Conservation (phyloP, 2,888 invertebrate species). For the Venusia cambrica region DNA sequence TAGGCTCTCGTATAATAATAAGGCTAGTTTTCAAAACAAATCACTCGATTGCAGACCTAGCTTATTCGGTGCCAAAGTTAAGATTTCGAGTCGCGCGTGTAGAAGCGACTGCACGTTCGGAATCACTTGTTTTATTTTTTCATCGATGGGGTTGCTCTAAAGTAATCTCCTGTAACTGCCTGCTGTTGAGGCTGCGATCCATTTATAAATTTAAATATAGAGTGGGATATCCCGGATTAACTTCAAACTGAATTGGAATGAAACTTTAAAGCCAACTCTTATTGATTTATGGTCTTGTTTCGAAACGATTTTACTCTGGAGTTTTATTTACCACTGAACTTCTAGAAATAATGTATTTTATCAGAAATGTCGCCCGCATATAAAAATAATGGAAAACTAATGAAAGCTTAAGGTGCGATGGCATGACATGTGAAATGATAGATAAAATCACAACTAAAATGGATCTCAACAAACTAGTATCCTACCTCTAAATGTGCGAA, state of each 20-base stretch:
- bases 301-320: too few species aligned
- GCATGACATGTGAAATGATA: too few species aligned
- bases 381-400: too few species aligned
- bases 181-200: conserved; percentile 2
- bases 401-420: too few species aligned
- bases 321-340: too few species aligned
- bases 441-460: too few species aligned
- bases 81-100: conserved; percentile 26
- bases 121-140: conserved; percentile 22
- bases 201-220: conserved; percentile 12
- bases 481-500: too few species aligned
- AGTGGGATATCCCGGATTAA: conserved; percentile 6
- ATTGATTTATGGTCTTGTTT: conserved; percentile 11
- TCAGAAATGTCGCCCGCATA: too few species aligned
- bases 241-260: conserved; percentile 8
- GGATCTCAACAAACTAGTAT: too few species aligned
- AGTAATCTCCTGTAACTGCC: conserved; percentile 10
- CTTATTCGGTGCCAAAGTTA: conserved; percentile 15
- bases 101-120: conserved; percentile 17
- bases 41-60: conserved; percentile 20
- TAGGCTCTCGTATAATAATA: too few species aligned
- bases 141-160: conserved; percentile 11
- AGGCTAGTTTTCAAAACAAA: conserved; percentile 6
- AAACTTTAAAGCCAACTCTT: conserved; percentile 3
- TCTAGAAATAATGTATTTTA: too few species aligned